These are phyloP conservation scores for Brachylomia viminalis DNA, from an alignment of 2,888 invertebrate genomes.

Conservation along the genomic window DNA sequence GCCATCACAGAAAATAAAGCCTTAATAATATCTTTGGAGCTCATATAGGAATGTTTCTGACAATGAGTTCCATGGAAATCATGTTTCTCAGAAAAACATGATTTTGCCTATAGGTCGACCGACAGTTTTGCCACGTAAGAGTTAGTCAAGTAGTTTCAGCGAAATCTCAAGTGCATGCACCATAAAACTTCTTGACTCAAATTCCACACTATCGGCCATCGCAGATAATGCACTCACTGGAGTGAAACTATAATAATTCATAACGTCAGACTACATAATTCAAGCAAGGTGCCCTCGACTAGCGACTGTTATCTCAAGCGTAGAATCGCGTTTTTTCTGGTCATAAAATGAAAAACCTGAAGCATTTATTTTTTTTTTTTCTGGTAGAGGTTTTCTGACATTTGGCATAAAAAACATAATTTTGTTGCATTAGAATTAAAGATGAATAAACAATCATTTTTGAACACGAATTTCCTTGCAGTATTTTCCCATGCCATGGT, in stretches of 20 bases:
- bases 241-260: constrained; percentile 46
- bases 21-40: not conserved
- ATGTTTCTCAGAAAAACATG: too few relatives aligned
- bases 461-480: constrained; percentile 20
- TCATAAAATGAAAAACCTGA: constrained; percentile 51
- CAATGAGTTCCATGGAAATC: too few relatives aligned
- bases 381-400: constrained; percentile 37
- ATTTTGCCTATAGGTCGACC: too few relatives aligned
- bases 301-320: constrained; percentile 65
- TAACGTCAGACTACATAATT: constrained; percentile 52
- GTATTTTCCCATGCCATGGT: constrained; percentile 32
- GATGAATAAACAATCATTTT: constrained; percentile 15
- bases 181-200: constrained; percentile 23
- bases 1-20: not conserved
- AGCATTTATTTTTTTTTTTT: constrained; percentile 32
- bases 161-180: constrained; percentile 17
- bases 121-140: too few relatives aligned
- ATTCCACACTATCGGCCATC: constrained; percentile 27
- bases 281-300: constrained; percentile 58
- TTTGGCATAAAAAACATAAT: not conserved
- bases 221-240: constrained; percentile 38
- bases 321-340: constrained; percentile 57
- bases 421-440: constrained; percentile 5
- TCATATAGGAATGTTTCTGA: not conserved
- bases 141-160: not conserved